Evolutionary conservation across 2,113 vertebrate species (phyloP), one percentile per base, ranked within the genome.

Genomic region (Isichthys henryi): DNA sequence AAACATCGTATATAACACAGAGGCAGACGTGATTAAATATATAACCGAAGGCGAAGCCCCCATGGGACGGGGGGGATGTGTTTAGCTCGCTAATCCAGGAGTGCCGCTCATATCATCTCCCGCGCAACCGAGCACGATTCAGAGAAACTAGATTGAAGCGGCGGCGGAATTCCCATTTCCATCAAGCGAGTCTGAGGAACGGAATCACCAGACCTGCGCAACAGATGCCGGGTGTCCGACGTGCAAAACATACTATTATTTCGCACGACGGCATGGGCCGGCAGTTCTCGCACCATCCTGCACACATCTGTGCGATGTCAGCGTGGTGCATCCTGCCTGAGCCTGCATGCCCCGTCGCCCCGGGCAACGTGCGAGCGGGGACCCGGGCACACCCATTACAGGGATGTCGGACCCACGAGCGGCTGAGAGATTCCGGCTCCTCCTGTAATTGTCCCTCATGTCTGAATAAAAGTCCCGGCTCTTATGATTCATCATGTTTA

Each of bases 401-500:
- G 97, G 97, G 96, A 95, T 96, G 97, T 95, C 95, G 96, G 97
- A 96, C 95, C 95, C 93, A 94, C 82, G 94, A 95, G 95, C 93
- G 94, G 96, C 96, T 96, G 96, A 97, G 97, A 96, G 96, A 97
- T 97, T 97, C 96, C 95, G 95, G 97, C 96, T 97, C 95, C 95
- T 96, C 97, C 95, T 94, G 95, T 99, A 98, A 99, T 97, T 98
- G 97, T 98, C 97, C 97, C 96, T 96, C 94, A 95, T 96, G 96
- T 96, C 96, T 94, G 96, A 97, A 97, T 96, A 96, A 97, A 96
- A 96, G 95, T 95, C 94, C 94, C 91, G 96, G 97, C 96, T 97
- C 96, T 96, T 97, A 96, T 97, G 97, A 98, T 98, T 98, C 97
- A 97, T 98, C 97, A 98, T 97, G 97, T 98, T 97, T 98, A 97